phyloP scores from a whole-genome alignment of 2,888 invertebrate genomes.

The Archips crataeganus region DNA sequence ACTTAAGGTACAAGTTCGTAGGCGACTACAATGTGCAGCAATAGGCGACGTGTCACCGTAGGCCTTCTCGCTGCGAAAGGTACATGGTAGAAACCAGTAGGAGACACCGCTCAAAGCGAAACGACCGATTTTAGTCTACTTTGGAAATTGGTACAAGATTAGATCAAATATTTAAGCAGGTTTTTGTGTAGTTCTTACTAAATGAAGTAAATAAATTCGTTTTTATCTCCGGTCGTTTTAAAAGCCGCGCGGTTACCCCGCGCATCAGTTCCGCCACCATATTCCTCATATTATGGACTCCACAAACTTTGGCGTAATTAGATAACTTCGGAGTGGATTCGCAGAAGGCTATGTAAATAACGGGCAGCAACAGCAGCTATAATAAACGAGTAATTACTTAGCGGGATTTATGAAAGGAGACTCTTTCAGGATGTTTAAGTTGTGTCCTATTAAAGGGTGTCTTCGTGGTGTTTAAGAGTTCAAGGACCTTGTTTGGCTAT shows the following conservation, averaged over 20 bases:
- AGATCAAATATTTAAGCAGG: no score
- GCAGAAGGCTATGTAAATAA: conserved; percentile 30
- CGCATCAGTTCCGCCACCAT: background rate
- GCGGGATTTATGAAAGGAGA: conserved; percentile 26
- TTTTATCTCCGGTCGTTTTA: background rate
- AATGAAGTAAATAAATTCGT: background rate
- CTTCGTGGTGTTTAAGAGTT: background rate
- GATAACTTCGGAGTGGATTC: conserved; percentile 27
- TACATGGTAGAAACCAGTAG: no score
- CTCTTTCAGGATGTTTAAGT: conserved; percentile 32
- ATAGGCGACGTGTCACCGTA: no score
- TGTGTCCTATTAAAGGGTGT: conserved; percentile 19
- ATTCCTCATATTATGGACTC: conserved; percentile 3
- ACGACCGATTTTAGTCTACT: no score
- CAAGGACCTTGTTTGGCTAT: background rate
- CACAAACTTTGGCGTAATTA: conserved; percentile 33
- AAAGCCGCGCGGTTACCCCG: background rate
- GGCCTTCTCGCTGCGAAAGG: no score
- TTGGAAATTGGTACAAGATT: no score
- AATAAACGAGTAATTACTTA: conserved; percentile 32
- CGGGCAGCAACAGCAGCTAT: conserved; percentile 9
- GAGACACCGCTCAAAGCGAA: no score
- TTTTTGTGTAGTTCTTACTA: no score
- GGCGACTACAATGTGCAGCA: no score
- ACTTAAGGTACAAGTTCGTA: no score